Conservation (phyloP, 2,888 invertebrate species). For the Polydrusus cervinus region DNA sequence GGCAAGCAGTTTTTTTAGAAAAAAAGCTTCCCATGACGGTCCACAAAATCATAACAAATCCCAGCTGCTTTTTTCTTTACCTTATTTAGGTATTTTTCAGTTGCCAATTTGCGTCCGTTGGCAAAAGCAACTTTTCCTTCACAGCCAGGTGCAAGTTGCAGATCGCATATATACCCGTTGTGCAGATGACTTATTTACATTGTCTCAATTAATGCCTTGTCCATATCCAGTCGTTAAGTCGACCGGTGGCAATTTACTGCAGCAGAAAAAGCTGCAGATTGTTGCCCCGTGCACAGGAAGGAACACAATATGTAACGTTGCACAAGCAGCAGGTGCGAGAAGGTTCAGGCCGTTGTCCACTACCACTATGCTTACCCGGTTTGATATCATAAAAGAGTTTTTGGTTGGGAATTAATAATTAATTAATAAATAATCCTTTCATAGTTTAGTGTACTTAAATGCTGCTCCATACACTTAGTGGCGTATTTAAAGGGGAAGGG, state of each 20-base stretch:
- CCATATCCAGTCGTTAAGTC: conserved; percentile 50
- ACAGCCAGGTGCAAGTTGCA: conserved; percentile 42
- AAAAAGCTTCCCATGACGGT: no score
- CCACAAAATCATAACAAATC: no score
- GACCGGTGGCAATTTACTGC: conserved; percentile 46
- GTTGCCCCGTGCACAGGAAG: conserved; percentile 44
- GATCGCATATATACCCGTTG: conserved; percentile 34
- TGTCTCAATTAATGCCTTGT: conserved; percentile 45
- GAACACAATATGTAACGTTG: conserved; percentile 9
- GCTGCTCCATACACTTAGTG: no score
- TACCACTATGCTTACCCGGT: neutral
- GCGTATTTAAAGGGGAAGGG: no score
- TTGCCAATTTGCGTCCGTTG: neutral
- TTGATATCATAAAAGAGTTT: neutral
- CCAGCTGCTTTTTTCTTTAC: no score
- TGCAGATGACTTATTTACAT: conserved; percentile 53
- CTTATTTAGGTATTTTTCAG: neutral
- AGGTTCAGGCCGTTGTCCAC: conserved; percentile 8
- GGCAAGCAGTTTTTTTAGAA: no score
- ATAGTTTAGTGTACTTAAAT: neutral
- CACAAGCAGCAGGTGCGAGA: conserved; percentile 26
- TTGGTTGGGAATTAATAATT: neutral
- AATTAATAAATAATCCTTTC: neutral
- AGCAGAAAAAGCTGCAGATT: conserved; percentile 46
- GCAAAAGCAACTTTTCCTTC: conserved; percentile 11